Evolutionary conservation across 2,113 vertebrate species (phyloP).

Genomic region (Melanotaenia duboulayi): DNA sequence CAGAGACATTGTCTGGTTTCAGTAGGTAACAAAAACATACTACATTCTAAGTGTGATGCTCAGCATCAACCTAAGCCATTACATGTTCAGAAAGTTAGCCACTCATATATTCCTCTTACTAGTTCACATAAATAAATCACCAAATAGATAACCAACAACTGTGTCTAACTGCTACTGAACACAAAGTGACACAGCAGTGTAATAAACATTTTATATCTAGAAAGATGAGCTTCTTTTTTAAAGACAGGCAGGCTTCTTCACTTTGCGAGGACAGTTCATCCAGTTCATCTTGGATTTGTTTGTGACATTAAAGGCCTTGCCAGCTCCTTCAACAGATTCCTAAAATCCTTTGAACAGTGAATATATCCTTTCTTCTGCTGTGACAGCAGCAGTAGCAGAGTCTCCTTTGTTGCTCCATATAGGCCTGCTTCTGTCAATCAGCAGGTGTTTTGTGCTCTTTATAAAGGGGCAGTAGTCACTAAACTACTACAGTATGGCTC

Average conservation of each 20-base stretch:
- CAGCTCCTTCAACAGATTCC: conserved; percentile 41
- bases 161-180: conserved; percentile 80
- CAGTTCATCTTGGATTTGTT: conserved; percentile 44
- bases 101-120: conserved; percentile 70
- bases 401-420: conserved; percentile 27
- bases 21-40: conserved; percentile 60
- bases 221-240: conserved; percentile 54
- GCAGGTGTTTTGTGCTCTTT: conserved; percentile 71
- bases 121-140: conserved; percentile 80
- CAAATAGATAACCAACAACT: conserved; percentile 74
- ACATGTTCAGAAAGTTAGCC: conserved; percentile 68
- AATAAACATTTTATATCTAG: conserved; percentile 70
- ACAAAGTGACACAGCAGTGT: conserved; percentile 78
- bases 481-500: conserved; percentile 60
- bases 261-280: conserved; percentile 55
- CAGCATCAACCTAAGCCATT: conserved; percentile 72
- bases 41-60: conserved; percentile 75
- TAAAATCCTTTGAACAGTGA: conserved; percentile 38
- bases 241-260: conserved; percentile 41
- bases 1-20: conserved; percentile 50
- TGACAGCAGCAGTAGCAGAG: conserved; percentile 11
- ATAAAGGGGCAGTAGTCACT: conserved; percentile 52
- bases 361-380: conserved; percentile 34
- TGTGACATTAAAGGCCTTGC: conserved; percentile 34
- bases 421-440: conserved; percentile 38